Evolutionary conservation across 2,113 vertebrate species (phyloP).

Genomic region (Dermatemys mawii): DNA sequence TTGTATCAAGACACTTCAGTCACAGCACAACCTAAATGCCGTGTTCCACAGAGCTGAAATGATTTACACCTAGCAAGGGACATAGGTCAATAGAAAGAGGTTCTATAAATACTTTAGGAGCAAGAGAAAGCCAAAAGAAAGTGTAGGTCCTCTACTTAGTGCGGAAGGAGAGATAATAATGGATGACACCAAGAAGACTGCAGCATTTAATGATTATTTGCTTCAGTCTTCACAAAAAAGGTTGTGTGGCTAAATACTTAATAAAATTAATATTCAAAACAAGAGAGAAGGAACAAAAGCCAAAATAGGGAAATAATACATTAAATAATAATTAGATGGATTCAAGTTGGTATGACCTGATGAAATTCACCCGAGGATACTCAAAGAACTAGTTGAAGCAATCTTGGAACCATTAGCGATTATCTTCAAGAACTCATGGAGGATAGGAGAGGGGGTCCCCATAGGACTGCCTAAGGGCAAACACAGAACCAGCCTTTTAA

Average conservation of each 20-base stretch:
- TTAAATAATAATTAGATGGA: background rate
- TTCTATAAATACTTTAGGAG: too few species aligned
- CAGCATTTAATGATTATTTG: too few species aligned
- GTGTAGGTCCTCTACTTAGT: too few species aligned
- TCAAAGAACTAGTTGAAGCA: background rate
- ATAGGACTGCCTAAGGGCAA: background rate
- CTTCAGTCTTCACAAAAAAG: too few species aligned
- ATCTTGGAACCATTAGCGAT: background rate
- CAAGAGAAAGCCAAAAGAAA: too few species aligned
- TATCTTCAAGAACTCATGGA: background rate
- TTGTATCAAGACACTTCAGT: background rate
- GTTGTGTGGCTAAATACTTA: too few species aligned
- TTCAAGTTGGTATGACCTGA: background rate
- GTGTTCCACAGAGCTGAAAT: too few species aligned
- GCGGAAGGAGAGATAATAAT: too few species aligned
- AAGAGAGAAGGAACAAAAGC: too few species aligned
- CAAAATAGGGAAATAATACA: background rate
- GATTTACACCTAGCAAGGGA: background rate
- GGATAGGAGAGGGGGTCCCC: background rate
- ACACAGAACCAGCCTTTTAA: background rate
- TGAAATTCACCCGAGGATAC: background rate
- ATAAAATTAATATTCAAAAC: too few species aligned
- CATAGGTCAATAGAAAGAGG: too few species aligned
- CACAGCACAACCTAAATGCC: background rate
- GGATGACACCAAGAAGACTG: too few species aligned